A percentile compares a stretch with the other conserved stretches of the same genome.
phyloP scores from a whole-genome alignment of 2,113 vertebrate genomes.

The Theropithecus gelada region DNA sequence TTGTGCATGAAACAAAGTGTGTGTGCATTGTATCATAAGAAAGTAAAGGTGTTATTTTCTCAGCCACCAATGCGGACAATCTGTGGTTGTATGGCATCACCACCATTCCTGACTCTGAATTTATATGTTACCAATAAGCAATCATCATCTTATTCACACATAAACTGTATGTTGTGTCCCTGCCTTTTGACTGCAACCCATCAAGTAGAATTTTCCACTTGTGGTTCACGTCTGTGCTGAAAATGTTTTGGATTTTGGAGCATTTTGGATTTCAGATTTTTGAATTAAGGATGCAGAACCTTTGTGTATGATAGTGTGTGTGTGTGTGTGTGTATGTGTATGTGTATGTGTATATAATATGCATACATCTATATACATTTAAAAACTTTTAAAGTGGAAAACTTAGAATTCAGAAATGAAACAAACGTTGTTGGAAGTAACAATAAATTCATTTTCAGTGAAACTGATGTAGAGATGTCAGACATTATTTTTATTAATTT shows the following conservation, averaged over 20 bases:
- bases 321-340: not conserved
- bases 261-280: not conserved
- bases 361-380: not conserved
- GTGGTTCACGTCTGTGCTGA: not conserved
- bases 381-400: not conserved
- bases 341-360: not conserved
- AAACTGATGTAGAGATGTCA: not conserved
- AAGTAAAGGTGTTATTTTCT: not conserved
- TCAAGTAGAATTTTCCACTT: not conserved
- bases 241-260: not conserved
- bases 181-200: not conserved
- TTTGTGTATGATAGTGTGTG: not conserved
- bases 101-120: not conserved
- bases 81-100: not conserved
- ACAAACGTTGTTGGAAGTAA: not conserved
- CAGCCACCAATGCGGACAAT: not conserved
- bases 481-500: not conserved
- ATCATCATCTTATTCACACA: not conserved
- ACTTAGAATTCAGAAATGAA: not conserved
- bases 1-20: not conserved
- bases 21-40: not conserved
- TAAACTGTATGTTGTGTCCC: not conserved
- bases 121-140: not conserved
- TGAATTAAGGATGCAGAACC: not conserved
- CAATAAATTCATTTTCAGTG: not conserved